Evolutionary conservation across 1,140 invertebrate species (phyloP).

Genomic region (Cephus cinctus): DNA sequence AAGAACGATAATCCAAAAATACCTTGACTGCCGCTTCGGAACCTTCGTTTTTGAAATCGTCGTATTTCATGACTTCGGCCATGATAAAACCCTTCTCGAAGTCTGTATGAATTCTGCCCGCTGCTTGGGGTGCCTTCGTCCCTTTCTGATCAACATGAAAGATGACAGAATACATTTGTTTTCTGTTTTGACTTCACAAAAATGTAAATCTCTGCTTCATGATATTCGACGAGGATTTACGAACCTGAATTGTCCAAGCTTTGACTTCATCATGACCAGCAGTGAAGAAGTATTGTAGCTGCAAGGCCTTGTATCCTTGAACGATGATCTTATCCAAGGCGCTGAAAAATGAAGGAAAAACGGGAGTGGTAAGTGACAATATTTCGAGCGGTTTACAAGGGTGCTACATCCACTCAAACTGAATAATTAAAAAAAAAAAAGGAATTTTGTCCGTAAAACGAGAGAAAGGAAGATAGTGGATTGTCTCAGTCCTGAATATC

Average conservation of each 20-base stretch:
- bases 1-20: slow-evolving; percentile 17
- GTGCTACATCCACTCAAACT: too few relatives aligned
- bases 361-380: too few relatives aligned
- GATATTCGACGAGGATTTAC: too few relatives aligned
- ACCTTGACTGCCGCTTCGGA: slow-evolving; percentile 86
- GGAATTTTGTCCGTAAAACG: background rate
- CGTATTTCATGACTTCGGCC: slow-evolving; percentile 99
- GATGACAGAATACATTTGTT: background rate
- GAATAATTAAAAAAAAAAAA: background rate
- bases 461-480: too few relatives aligned
- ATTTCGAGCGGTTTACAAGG: too few relatives aligned
- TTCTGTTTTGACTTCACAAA: background rate
- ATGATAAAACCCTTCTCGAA: slow-evolving; percentile 99
- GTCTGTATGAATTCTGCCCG: slow-evolving; percentile 97
- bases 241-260: slow-evolving; percentile 98
- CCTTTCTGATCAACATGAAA: slow-evolving; percentile 71
- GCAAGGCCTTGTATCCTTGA: slow-evolving; percentile 94
- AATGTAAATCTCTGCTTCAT: too few relatives aligned
- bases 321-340: slow-evolving; percentile 96
- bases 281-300: slow-evolving; percentile 98
- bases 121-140: slow-evolving; percentile 97
- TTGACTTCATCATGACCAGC: slow-evolving; percentile 97
- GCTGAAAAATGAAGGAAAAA: slow-evolving; percentile 55
- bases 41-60: slow-evolving; percentile 96
- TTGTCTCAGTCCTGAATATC: slow-evolving; percentile 48